These are phyloP conservation scores for Coelinius sp. DNA, from an alignment of 2,888 invertebrate genomes.

Conservation along the genomic window DNA sequence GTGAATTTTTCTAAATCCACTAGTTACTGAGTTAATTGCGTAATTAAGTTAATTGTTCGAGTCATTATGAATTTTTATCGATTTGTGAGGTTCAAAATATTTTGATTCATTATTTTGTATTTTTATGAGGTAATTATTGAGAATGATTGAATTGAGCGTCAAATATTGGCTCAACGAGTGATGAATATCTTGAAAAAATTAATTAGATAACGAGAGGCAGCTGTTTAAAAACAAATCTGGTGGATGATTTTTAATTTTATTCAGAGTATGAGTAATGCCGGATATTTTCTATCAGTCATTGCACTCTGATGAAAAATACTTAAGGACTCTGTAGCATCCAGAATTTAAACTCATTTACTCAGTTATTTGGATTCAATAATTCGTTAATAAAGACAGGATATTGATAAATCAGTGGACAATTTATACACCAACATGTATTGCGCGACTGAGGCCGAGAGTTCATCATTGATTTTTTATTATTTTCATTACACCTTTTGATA, in stretches of 20 bases:
- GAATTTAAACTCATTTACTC: background rate
- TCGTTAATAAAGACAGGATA: background rate
- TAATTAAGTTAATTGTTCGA: no score
- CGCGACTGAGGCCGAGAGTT: background rate
- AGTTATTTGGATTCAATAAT: background rate
- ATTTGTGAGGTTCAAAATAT: background rate
- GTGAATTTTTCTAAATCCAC: no score
- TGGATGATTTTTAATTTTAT: background rate
- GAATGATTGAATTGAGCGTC: background rate
- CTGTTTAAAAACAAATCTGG: no score
- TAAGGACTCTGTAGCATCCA: background rate
- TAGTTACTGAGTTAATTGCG: no score
- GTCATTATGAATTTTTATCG: no score
- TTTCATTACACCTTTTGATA: background rate
- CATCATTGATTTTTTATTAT: background rate
- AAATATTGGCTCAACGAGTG: constrained; percentile 4
- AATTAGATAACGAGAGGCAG: no score
- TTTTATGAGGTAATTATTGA: background rate
- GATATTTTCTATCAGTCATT: constrained; percentile 19
- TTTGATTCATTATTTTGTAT: background rate
- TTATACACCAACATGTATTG: background rate
- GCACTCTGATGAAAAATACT: background rate
- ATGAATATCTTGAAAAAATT: background rate
- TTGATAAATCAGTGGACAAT: background rate
- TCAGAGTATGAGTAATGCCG: background rate